Conservation (phyloP, 2,888 invertebrate genomes). For the Seira ritae region DNA sequence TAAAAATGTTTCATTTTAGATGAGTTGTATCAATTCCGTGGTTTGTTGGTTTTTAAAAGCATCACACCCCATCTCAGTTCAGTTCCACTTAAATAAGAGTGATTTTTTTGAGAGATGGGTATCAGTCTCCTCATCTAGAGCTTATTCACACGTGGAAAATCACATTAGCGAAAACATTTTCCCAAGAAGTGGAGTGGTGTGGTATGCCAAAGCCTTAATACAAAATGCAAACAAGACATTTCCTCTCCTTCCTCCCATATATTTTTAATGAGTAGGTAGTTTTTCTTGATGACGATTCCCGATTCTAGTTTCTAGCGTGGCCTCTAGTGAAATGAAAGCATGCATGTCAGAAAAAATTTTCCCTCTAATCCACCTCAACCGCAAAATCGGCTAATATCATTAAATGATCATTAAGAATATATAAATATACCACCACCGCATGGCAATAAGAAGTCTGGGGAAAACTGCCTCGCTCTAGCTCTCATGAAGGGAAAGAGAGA, state of each 20-base stretch:
- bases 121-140: no score
- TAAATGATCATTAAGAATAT: constrained; percentile 58
- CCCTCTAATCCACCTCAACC: constrained; percentile 29
- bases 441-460: neutral
- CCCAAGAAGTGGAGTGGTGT: no score
- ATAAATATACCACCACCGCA: no score
- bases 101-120: neutral
- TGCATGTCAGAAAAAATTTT: neutral
- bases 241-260: neutral
- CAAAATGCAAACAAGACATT: neutral
- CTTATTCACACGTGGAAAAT: neutral
- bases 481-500: no score
- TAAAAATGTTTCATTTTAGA: no score
- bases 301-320: no score
- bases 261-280: neutral
- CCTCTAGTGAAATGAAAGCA: neutral
- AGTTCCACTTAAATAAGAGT: no score
- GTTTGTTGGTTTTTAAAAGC: neutral
- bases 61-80: no score
- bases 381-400: constrained; percentile 48
- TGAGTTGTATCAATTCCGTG: neutral
- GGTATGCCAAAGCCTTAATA: neutral
- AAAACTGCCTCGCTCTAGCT: neutral
- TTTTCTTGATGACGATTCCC: neutral
- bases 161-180: neutral